Evolutionary conservation across 2,888 invertebrate genomes (phyloP).

Genomic region (Dilophus febrilis): DNA sequence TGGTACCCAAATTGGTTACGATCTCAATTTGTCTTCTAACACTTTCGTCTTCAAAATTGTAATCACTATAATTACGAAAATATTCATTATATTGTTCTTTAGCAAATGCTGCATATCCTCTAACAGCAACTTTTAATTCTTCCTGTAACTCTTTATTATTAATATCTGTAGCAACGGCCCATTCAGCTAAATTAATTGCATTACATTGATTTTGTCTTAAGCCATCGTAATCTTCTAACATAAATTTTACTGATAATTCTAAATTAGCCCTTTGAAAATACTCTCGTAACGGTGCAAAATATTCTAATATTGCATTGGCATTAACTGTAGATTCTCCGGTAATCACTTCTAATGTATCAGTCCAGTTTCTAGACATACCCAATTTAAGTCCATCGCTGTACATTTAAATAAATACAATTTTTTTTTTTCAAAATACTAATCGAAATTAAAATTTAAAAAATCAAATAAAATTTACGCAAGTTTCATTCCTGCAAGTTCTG

Average conservation of each 20-base stretch:
- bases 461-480: slow-evolving; percentile 5
- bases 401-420: too few relatives aligned
- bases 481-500: slow-evolving; percentile 45
- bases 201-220: slow-evolving; percentile 16
- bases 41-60: slow-evolving; percentile 25
- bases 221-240: too few relatives aligned
- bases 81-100: slow-evolving; percentile 28
- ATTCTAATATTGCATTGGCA: slow-evolving; percentile 38
- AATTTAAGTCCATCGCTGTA: slow-evolving; percentile 29
- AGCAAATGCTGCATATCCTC: slow-evolving; percentile 19
- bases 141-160: slow-evolving; percentile 18
- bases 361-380: slow-evolving; percentile 37
- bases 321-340: slow-evolving; percentile 43
- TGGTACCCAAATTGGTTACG: slow-evolving; percentile 31
- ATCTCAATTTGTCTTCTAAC: slow-evolving; percentile 30
- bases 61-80: slow-evolving; percentile 20
- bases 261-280: slow-evolving; percentile 40
- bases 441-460: too few relatives aligned
- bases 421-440: too few relatives aligned
- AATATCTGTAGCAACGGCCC: slow-evolving; percentile 25
- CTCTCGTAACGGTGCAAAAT: slow-evolving; percentile 38
- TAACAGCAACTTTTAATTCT: slow-evolving; percentile 14
- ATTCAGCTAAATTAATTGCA: slow-evolving; percentile 22
- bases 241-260: too few relatives aligned
- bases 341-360: slow-evolving; percentile 41